Conservation (phyloP, 2,113 vertebrate species). For the Hemichromis elongatus region DNA sequence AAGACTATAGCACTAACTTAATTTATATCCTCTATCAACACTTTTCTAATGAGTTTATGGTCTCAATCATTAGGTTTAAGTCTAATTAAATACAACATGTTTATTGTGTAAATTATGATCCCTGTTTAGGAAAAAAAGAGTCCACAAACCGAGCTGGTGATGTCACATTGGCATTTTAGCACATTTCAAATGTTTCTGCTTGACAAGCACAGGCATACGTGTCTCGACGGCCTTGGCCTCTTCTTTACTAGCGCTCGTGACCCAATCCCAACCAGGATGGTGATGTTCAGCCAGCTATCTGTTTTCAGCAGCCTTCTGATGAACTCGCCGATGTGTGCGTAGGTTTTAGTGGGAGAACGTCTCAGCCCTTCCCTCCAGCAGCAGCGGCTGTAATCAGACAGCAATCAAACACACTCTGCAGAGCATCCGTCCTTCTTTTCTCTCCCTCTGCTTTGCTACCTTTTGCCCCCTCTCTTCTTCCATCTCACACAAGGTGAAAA, state of each 20-base stretch:
- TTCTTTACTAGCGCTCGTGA: background rate
- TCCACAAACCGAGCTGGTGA: background rate
- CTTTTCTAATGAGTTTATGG: background rate
- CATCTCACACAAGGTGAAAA: slow-evolving; percentile 12
- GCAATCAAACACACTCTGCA: slow-evolving; percentile 44
- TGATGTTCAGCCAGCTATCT: background rate
- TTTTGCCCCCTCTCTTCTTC: background rate
- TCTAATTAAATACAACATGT: background rate
- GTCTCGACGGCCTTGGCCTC: background rate
- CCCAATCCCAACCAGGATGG: background rate
- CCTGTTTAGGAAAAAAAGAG: background rate
- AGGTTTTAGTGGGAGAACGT: background rate
- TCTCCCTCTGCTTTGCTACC: background rate
- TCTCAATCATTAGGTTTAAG: rapidly evolving
- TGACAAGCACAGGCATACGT: background rate
- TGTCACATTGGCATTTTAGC: background rate
- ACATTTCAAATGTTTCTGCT: background rate
- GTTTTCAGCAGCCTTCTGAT: background rate
- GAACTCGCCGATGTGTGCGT: background rate
- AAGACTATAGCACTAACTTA: background rate
- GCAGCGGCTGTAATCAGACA: slow-evolving; percentile 53
- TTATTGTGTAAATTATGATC: background rate
- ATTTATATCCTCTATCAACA: background rate
- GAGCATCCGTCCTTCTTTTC: slow-evolving; percentile 8
- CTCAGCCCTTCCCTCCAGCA: slow-evolving; percentile 5